Base-by-base conservation (phyloP, 2,888 invertebrate genomes). In the Priocnemis perturbator region DNA sequence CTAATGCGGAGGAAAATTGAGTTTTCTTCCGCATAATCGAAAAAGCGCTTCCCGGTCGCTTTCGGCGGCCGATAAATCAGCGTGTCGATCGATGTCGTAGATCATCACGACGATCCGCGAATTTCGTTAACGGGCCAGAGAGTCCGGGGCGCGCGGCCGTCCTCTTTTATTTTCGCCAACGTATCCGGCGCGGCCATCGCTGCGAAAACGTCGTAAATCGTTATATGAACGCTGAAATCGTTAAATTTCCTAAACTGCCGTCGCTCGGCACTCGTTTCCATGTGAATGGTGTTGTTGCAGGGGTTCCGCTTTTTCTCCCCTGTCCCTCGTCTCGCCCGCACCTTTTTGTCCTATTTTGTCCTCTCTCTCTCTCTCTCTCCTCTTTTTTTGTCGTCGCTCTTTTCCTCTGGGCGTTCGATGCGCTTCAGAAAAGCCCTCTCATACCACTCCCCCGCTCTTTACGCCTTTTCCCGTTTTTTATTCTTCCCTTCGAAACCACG, bases 181-280 rank as follows among this genome's bases (percentile, higher is more conserved):
- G 56, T 5, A 2, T 47, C 9, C 56, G 48, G 20, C 23, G 48
- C 15, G 37, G 52, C 56, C 63, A 58, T 57, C 45, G 44, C 21
- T 23, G 45, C 60, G 55, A 57, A 59, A 70, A 63, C 21, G 62
- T 62, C 69, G 67, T 70, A 70, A 70, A 70, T 70, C 62, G 67
- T 48, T 61, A 55, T 45, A 47, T 20, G 67, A 62, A 58, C 69
- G 67, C 15, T 44, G 53, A 57, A 65, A 57, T 68, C 68, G 67
- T 70, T 67, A 70, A 70, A 68, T 48, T 47, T 62, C 21, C 62
- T 60, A 60, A 70, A 70, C 67, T 67, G 62, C 59, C 61, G 61
- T 53, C 58, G 68, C 61, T 68, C 59, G 58, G 19, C 47, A 57
- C 62, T 67, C 58, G 69, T 71, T 71, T 68, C 68, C 70, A 68